These are phyloP conservation scores for Pampusana beccarii DNA, from an alignment of 2,113 vertebrate species.

Conservation along the genomic window DNA sequence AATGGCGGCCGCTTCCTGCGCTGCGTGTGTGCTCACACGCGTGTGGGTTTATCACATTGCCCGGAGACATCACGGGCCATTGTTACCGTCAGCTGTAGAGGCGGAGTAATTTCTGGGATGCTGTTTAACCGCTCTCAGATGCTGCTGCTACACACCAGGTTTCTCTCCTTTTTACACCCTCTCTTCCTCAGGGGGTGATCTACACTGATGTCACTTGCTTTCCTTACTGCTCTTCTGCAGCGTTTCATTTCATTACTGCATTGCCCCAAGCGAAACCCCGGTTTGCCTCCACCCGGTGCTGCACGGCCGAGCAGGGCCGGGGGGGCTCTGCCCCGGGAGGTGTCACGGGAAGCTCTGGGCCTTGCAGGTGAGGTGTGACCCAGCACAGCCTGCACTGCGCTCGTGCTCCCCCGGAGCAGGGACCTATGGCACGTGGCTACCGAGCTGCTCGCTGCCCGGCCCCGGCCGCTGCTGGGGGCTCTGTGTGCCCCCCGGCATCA, in stretches of 20 bases:
- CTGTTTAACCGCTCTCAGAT: background rate
- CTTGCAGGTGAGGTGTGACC: background rate
- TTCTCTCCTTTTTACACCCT: background rate
- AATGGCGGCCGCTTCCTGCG: background rate
- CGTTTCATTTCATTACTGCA: background rate
- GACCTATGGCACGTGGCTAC: fast-evolving
- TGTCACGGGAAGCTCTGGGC: background rate
- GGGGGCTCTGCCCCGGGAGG: background rate
- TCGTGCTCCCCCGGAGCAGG: background rate
- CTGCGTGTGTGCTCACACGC: background rate
- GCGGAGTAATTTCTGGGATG: background rate
- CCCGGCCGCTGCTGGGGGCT: background rate
- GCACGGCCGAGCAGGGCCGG: background rate
- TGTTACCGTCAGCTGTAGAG: background rate
- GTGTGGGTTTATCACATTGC: background rate
- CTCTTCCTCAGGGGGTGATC: background rate
- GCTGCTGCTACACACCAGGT: background rate
- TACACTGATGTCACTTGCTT: background rate
- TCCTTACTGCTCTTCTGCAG: background rate
- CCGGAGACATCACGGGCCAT: background rate
- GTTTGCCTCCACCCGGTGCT: background rate
- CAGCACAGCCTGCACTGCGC: background rate
- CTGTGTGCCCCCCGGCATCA: background rate
- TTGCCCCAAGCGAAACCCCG: background rate
- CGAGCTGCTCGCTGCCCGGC: background rate